Base-by-base conservation (phyloP, 2,113 vertebrate genomes). In the Hippocampus mohnikei region DNA sequence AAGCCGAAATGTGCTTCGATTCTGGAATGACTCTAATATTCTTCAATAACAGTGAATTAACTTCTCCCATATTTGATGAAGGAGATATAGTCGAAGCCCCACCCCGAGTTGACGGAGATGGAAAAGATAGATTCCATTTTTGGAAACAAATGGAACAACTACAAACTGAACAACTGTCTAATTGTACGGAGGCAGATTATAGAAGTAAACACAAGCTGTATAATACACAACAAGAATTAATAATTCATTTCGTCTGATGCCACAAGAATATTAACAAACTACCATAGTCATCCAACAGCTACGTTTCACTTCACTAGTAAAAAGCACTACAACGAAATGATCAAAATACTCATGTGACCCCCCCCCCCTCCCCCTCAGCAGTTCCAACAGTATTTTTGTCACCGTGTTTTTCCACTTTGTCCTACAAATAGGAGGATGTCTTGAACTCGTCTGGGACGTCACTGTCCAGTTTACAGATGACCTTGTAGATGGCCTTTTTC, bases 401-500 rank as follows among this genome's bases (percentile, higher is more conserved):
- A 20, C 15, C 10, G 59, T 6, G 46, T 67, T 62, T 50, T n/a
- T 53, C 44, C 27, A 16, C 40, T 15, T 23, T 64, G 41, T 2
- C 67, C 79, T 93, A 94, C 86, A 94, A 85, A 79, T 92, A 95
- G 67, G 87, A 86, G 6, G 93, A 84, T 0, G 94, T 94, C 91
- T 96, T 98, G 90, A 98, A 96, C 61, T 91, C 92, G 40, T 96
- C 95, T 0, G 97, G 97, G 66, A 98, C 94, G 62, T 96, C 93
- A 10, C 94, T 95, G 91, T 98, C 97, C 85, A 98, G 92, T 91
- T 98, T 98, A 25, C 96, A 97, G 93, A 98, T 98, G 33, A 97
- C 95, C 91, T 98, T 98, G 90, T 98, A 98, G 84, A 98, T 98
- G 76, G 95, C 93, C 89, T 98, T 98, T 84, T 98, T 98, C 97